phyloP scores from a whole-genome alignment of 2,113 vertebrate genomes.

The Vulpes vulpes region DNA sequence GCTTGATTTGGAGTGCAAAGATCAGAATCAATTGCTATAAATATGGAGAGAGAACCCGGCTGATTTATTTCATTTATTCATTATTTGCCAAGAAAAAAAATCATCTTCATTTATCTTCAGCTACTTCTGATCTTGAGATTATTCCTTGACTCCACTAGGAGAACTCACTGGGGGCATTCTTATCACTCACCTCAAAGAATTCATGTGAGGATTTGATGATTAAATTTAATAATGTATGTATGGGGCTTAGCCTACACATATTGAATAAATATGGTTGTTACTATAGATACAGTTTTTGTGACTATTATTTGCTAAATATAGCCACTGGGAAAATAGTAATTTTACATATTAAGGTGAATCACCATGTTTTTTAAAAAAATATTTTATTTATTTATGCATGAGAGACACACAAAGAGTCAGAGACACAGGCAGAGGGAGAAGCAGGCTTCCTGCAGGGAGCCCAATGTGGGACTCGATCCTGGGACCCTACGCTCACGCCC shows the following conservation, averaged over 20 bases:
- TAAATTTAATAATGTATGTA: not conserved
- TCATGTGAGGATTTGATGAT: not conserved
- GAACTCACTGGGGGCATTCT: not conserved
- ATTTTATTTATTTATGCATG: no score
- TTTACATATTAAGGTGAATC: not conserved
- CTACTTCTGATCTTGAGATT: not conserved
- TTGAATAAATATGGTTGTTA: slow-evolving; percentile 11
- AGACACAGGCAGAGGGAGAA: no score
- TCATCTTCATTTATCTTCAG: not conserved
- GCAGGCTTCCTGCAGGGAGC: no score
- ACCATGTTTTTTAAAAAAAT: not conserved
- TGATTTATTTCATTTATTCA: not conserved
- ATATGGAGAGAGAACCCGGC: not conserved
- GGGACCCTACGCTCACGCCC: no score
- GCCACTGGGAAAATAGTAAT: not conserved
- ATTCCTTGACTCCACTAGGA: not conserved
- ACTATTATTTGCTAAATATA: not conserved
- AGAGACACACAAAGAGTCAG: no score
- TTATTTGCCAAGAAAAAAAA: not conserved
- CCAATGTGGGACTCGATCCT: no score
- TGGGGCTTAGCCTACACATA: not conserved
- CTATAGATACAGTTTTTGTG: not conserved
- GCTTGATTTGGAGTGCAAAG: not conserved
- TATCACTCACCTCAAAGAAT: not conserved
- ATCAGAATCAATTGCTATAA: not conserved